A percentile compares a stretch with the other conserved stretches of the same genome.
These are phyloP conservation scores for Geodia barretti DNA, from an alignment of 37 sponge, comb jelly and placozoan species.

Conservation along the genomic window DNA sequence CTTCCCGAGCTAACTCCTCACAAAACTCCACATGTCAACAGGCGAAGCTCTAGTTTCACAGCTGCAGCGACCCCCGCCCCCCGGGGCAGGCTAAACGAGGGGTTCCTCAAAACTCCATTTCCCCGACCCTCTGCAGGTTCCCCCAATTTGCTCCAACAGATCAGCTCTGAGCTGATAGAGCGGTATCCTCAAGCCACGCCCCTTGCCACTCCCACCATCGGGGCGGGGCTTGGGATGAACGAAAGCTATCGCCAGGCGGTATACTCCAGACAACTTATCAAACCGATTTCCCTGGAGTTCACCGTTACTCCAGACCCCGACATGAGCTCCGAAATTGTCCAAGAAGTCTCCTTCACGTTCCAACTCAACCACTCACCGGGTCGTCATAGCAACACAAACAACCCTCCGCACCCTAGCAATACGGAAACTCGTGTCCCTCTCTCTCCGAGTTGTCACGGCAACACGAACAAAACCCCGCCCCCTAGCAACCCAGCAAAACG, in stretches of 20 bases:
- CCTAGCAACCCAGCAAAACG: too few species aligned
- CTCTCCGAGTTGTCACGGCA: neutral
- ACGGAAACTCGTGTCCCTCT: too few species aligned
- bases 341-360: neutral
- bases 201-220: neutral
- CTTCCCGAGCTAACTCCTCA: neutral
- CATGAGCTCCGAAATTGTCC: neutral
- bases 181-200: conserved; percentile 4
- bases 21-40: neutral
- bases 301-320: neutral
- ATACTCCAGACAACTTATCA: neutral
- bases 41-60: conserved; percentile 1
- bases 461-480: neutral
- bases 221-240: neutral
- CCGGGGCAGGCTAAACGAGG: neutral
- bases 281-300: neutral
- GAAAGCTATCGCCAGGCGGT: neutral
- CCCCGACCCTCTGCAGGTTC: neutral
- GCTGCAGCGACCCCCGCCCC: neutral
- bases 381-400: neutral
- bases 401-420: neutral
- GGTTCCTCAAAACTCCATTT: neutral
- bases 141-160: conserved; percentile 38
- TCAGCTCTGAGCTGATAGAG: conserved; percentile 17
- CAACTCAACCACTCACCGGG: neutral